Evolutionary conservation across 2,888 invertebrate species (phyloP).

Genomic region (Scaptomyza tumidula): DNA sequence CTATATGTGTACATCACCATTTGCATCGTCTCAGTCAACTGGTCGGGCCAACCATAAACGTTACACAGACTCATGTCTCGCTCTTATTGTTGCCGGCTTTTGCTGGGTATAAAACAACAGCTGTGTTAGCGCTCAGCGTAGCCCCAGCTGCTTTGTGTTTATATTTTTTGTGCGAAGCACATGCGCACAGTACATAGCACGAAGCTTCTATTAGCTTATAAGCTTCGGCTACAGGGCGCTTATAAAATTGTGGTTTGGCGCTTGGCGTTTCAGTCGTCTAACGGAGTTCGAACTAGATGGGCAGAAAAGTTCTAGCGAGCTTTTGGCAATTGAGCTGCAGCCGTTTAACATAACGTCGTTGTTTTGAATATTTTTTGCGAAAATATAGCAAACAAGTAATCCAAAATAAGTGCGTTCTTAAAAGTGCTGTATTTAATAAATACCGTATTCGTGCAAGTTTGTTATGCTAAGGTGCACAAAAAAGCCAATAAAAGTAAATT

Average conservation of each 20-base stretch:
- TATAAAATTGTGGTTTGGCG: constrained; percentile 66
- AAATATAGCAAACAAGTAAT: constrained; percentile 13
- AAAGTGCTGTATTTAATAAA: constrained; percentile 6
- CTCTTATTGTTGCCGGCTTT: constrained; percentile 75
- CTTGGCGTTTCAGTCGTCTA: constrained; percentile 70
- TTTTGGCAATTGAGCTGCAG: constrained; percentile 50
- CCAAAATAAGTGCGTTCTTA: constrained; percentile 41
- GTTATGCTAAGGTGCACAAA: constrained; percentile 9
- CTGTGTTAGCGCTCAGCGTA: constrained; percentile 47
- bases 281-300: constrained; percentile 73
- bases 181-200: constrained; percentile 53
- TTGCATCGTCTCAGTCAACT: constrained; percentile 34
- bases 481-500: constrained; percentile 21
- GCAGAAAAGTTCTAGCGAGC: constrained; percentile 62
- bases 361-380: constrained; percentile 26
- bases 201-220: constrained; percentile 42
- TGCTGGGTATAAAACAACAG: constrained; percentile 53
- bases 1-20: constrained; percentile 14
- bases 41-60: constrained; percentile 26
- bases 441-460: constrained; percentile 18
- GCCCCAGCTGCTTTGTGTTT: constrained; percentile 74
- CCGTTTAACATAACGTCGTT: constrained; percentile 36
- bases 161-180: constrained; percentile 59
- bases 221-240: constrained; percentile 59
- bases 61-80: constrained; percentile 25